phyloP scores from a whole-genome alignment of 2,113 vertebrate genomes.

The Aptenodytes patagonicus region DNA sequence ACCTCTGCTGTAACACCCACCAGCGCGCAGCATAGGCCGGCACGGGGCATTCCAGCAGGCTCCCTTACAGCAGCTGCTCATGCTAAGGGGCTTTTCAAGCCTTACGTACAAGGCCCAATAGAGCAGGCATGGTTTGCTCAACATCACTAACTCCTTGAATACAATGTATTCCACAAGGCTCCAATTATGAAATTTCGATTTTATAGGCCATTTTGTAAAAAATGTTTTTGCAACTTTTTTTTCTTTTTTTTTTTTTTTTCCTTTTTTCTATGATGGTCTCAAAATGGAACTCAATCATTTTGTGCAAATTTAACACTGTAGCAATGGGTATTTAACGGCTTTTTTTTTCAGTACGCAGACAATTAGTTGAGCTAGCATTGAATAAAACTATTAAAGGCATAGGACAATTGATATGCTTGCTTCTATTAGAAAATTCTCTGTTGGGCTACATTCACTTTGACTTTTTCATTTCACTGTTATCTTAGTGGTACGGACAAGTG shows the following conservation, averaged over 20 bases:
- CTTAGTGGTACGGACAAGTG: background rate
- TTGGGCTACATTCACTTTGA: background rate
- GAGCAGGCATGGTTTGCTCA: background rate
- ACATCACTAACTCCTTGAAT: background rate
- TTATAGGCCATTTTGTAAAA: background rate
- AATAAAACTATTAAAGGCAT: background rate
- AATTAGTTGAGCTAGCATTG: background rate
- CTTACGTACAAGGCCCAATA: background rate
- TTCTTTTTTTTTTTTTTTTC: accelerated
- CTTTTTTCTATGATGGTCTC: accelerated
- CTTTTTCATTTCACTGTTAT: background rate
- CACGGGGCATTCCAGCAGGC: background rate
- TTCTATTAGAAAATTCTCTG: background rate
- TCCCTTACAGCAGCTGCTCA: background rate
- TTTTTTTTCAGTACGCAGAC: background rate
- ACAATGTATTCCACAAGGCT: background rate
- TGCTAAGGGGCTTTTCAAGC: background rate
- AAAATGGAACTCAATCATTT: background rate
- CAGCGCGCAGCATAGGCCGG: background rate
- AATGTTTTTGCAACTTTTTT: background rate
- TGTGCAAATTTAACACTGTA: background rate
- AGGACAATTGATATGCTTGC: background rate
- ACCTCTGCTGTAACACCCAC: background rate
- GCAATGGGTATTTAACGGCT: background rate
- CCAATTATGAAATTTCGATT: background rate